These are phyloP conservation scores for Thalassaphorura encarpata DNA, from an alignment of 1,140 invertebrate genomes.

Conservation along the genomic window DNA sequence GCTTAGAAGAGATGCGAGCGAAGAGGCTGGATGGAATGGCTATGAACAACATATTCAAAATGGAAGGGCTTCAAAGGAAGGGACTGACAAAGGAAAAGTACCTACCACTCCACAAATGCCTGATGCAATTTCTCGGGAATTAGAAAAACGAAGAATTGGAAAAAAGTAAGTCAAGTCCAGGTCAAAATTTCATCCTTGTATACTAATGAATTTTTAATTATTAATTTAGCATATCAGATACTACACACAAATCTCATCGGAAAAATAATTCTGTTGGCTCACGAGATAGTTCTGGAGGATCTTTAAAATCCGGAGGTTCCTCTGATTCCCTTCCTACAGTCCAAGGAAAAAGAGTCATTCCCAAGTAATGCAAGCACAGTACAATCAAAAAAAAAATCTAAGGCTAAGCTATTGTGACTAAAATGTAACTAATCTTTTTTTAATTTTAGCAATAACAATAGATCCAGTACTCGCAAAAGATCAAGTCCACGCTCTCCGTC, in stretches of 20 bases:
- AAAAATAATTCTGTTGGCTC: conserved; percentile 38
- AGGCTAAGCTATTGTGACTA: not conserved
- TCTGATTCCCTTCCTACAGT: conserved; percentile 32
- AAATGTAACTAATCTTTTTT: no score
- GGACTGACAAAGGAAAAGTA: conserved; percentile 13
- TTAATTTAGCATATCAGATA: conserved; percentile 16
- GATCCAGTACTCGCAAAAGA: not conserved
- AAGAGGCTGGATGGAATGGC: not conserved
- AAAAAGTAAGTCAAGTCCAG: conserved; percentile 33
- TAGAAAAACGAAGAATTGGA: conserved; percentile 48
- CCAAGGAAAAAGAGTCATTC: conserved; percentile 30
- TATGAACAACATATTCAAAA: not conserved
- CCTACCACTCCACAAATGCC: conserved; percentile 38
- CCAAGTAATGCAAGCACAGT: conserved; percentile 16
- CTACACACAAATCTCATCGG: conserved; percentile 27
- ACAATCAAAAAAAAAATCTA: not conserved
- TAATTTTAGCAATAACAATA: conserved; percentile 1
- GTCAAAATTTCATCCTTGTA: not conserved
- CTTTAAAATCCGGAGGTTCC: conserved; percentile 31
- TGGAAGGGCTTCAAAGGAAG: conserved; percentile 12
- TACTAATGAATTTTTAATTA: not conserved
- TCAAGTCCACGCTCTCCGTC: not conserved
- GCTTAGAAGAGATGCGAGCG: conserved; percentile 18
- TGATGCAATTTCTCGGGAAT: conserved; percentile 47
- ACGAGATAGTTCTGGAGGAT: conserved; percentile 32